phyloP scores from a whole-genome alignment of 2,888 invertebrate species.

The Belgica antarctica region DNA sequence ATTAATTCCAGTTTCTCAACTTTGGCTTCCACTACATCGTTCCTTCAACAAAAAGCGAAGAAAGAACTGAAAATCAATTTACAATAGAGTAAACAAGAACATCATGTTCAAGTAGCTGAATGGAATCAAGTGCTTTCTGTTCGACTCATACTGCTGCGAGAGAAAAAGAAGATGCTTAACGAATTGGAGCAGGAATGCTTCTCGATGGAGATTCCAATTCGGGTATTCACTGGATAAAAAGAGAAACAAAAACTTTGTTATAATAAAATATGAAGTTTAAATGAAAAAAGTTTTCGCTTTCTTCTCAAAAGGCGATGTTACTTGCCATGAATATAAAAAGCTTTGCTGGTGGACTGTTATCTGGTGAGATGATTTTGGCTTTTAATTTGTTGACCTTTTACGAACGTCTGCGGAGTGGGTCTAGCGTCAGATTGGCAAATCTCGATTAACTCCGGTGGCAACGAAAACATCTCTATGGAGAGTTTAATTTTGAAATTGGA shows the following conservation, averaged over 20 bases:
- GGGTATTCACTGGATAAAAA: too few relatives aligned
- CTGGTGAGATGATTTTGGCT: background rate
- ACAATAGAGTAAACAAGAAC: constrained; percentile 6
- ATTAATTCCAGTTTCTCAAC: constrained; percentile 19
- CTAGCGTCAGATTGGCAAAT: too few relatives aligned
- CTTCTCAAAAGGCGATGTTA: too few relatives aligned
- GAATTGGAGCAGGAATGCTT: constrained; percentile 2
- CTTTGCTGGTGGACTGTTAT: too few relatives aligned
- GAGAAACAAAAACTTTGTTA: constrained; percentile 14
- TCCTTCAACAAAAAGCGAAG: background rate
- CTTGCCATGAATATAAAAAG: background rate
- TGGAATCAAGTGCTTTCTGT: background rate
- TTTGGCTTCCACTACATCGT: background rate
- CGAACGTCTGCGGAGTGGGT: too few relatives aligned
- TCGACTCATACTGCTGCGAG: too few relatives aligned
- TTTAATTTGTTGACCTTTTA: background rate
- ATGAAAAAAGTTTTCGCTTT: constrained; percentile 42
- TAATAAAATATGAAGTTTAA: constrained; percentile 39
- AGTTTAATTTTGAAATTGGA: too few relatives aligned
- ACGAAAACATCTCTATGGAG: too few relatives aligned
- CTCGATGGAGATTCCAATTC: background rate
- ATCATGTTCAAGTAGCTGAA: background rate
- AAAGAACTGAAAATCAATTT: constrained; percentile 3
- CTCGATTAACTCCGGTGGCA: too few relatives aligned
- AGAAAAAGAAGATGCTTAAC: background rate